phyloP scores from a whole-genome alignment of 2,888 invertebrate genomes.

The Fragum sueziense region DNA sequence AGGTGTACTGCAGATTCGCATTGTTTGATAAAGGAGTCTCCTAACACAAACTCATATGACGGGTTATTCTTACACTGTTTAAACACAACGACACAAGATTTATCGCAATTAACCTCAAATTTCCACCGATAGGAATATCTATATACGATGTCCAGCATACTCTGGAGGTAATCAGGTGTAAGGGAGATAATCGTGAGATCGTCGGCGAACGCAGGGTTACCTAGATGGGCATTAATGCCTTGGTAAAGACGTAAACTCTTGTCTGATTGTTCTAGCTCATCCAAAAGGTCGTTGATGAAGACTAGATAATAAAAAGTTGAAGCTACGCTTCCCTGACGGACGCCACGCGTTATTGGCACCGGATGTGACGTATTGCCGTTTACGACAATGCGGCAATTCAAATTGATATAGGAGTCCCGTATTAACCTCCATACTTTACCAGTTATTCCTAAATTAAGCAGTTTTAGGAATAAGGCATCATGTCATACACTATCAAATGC shows the following conservation, averaged over 20 bases:
- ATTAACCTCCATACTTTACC: background rate
- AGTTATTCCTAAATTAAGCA: background rate
- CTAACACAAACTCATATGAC: background rate
- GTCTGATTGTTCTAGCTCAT: conserved; percentile 4
- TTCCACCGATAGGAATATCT: background rate
- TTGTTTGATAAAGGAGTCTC: background rate
- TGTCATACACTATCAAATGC: conserved; percentile 17
- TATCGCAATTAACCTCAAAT: background rate
- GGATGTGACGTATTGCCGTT: background rate
- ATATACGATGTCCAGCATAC: background rate
- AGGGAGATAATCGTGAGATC: background rate
- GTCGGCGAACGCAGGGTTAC: conserved; percentile 12
- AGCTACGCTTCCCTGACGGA: conserved; percentile 17
- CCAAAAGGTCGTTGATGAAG: background rate
- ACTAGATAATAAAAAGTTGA: conserved; percentile 9
- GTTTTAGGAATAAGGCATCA: background rate
- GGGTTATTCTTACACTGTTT: background rate
- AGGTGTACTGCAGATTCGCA: background rate
- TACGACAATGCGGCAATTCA: background rate
- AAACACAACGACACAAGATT: conserved; percentile 2
- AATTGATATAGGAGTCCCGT: background rate
- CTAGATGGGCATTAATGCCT: background rate
- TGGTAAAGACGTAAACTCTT: background rate
- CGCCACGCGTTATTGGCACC: background rate
- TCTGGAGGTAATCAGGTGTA: conserved; percentile 1